Evolutionary conservation across 1,140 invertebrate species (phyloP), one percentile per base, ranked within the genome.

Genomic region (Drosophila arawakana): DNA sequence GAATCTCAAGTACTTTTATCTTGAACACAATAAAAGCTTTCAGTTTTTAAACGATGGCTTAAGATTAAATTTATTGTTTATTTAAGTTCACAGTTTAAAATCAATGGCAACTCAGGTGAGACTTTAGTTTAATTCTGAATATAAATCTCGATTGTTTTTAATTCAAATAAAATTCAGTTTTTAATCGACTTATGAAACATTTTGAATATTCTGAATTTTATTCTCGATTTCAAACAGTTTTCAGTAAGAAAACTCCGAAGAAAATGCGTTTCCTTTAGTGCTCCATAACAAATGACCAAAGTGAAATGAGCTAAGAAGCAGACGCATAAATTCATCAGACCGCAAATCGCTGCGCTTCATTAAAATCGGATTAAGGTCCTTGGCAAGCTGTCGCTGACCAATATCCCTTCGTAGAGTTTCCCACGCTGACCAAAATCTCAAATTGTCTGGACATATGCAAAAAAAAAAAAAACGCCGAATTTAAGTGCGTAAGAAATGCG

Each of bases 321-420:
- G 34, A 25, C 57, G 49, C 50, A 67, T 52, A 54, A 52, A 58
- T 46, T 54, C 67, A 75, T 60, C 54, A 72, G 69, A 89, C 84
- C 84, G 85, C 84, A 89, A 85, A 90, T 52, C 81, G 80, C 70
- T 81, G 78, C 85, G 84, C 84, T 89, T 89, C 85, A 89, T 89
- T 89, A 89, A 89, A 89, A 89, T 89, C 80, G 84, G 85, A 89
- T 89, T 89, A 89, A 69, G 55, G 75, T 66, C 39, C 66, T 46
- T 55, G 7, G 62, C 62, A 68, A 66, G 73, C 73, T 72, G 70
- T 63, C 70, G 57, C 63, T 67, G 70, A 67, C 63, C 62, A 76
- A 73, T 72, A 43, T 58, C 21, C 61, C 41, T 57, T 43, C 44
- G 37, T 35, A 62, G 68, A 44, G 71, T 60, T 88, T 89, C 84